phyloP scores from a whole-genome alignment of 2,888 invertebrate species.

The Aphodius granarius region DNA sequence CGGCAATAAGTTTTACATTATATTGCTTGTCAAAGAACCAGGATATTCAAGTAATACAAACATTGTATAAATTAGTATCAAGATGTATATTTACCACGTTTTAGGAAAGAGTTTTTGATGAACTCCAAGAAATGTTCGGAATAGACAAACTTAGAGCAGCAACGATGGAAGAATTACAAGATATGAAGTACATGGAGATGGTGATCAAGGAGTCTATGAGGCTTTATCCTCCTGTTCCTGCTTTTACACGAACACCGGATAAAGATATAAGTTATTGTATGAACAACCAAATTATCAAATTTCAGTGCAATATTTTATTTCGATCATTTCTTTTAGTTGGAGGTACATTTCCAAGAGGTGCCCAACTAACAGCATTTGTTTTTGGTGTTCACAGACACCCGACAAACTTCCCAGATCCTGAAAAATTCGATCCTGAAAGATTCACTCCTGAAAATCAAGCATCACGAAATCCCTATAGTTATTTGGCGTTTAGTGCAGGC shows the following conservation, averaged over 20 bases:
- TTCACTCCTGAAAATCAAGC: conserved; percentile 43
- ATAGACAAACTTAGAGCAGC: conserved; percentile 32
- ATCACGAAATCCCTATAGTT: conserved; percentile 42
- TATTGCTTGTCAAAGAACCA: conserved; percentile 53
- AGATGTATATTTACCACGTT: conserved; percentile 19
- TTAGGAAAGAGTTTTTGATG: conserved; percentile 48
- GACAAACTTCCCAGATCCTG: conserved; percentile 51
- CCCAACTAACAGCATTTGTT: conserved; percentile 13
- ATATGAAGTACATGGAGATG: conserved; percentile 59
- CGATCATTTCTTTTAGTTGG: conserved; percentile 15
- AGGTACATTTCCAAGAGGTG: conserved; percentile 25
- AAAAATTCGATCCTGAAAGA: conserved; percentile 46
- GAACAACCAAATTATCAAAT: neutral
- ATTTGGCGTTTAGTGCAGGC: conserved; percentile 46
- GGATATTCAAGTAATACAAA: conserved; percentile 48
- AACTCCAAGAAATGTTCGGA: conserved; percentile 47
- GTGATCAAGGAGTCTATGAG: conserved; percentile 59
- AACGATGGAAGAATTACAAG: conserved; percentile 49
- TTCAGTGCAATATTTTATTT: neutral
- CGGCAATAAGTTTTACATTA: conserved; percentile 53
- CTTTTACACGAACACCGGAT: conserved; percentile 44
- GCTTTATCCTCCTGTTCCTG: conserved; percentile 58
- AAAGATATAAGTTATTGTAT: conserved; percentile 35
- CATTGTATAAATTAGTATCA: conserved; percentile 4
- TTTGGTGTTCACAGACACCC: conserved; percentile 51